Evolutionary conservation across 2,888 invertebrate species (phyloP).

Genomic region (Acleris emargana): DNA sequence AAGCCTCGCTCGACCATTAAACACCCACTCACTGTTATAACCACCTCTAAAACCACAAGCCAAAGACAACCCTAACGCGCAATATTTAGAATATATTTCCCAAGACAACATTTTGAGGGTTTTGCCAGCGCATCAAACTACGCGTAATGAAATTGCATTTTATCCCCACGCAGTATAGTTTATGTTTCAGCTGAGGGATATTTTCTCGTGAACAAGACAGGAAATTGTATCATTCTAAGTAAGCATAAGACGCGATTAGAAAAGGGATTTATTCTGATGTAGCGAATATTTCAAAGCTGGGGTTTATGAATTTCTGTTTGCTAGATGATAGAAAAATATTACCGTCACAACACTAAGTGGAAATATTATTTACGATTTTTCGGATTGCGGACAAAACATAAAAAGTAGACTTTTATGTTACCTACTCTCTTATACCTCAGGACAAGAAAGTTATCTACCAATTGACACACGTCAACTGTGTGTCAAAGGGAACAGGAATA

Average conservation of each 20-base stretch:
- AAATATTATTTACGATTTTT: not conserved
- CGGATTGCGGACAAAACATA: too few relatives aligned
- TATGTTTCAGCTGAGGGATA: slow-evolving; percentile 41
- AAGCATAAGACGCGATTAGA: slow-evolving; percentile 55
- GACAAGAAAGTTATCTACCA: too few relatives aligned
- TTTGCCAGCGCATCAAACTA: slow-evolving; percentile 39
- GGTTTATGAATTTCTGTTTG: slow-evolving; percentile 22
- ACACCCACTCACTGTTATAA: slow-evolving; percentile 68
- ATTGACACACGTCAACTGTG: too few relatives aligned
- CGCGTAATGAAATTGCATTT: slow-evolving; percentile 50
- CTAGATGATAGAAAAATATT: slow-evolving; percentile 12
- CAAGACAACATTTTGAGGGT: slow-evolving; percentile 33
- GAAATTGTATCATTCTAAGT: slow-evolving; percentile 64
- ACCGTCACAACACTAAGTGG: not conserved
- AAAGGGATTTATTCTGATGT: slow-evolving; percentile 47
- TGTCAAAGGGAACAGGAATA: too few relatives aligned
- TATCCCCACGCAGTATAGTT: slow-evolving; percentile 42
- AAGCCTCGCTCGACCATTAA: slow-evolving; percentile 74
- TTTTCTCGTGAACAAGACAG: slow-evolving; percentile 44
- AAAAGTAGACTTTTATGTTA: too few relatives aligned
- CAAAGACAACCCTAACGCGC: slow-evolving; percentile 45
- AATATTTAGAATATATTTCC: slow-evolving; percentile 41
- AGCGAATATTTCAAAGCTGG: slow-evolving; percentile 29
- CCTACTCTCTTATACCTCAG: too few relatives aligned
- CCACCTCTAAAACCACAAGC: slow-evolving; percentile 39